phyloP scores from a whole-genome alignment of 2,888 invertebrate species.

The Conistra vaccinii region DNA sequence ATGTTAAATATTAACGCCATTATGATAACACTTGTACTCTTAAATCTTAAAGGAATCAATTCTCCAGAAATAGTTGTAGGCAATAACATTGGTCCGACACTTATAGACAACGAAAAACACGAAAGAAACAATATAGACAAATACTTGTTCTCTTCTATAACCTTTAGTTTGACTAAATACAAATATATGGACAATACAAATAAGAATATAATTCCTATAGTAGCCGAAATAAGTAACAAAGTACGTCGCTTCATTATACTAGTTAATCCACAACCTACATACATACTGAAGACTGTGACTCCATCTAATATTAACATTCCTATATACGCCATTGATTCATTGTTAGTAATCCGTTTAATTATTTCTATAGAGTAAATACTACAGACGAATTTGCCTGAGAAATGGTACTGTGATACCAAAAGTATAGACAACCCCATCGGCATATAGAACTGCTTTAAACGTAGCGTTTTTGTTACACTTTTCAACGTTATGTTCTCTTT shows the following conservation, averaged over 20 bases:
- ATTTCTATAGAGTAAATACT: constrained; percentile 11
- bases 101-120: constrained; percentile 6
- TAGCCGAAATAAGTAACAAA: neutral
- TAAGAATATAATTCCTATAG: constrained; percentile 1
- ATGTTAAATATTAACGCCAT: neutral
- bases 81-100: constrained; percentile 5
- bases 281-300: constrained; percentile 16
- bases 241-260: constrained; percentile 18
- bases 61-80: constrained; percentile 2
- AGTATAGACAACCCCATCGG: neutral
- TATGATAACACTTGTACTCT: constrained; percentile 1
- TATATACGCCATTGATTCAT: constrained; percentile 2
- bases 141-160: constrained; percentile 13
- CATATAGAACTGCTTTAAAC: constrained; percentile 8
- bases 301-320: constrained; percentile 18
- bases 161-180: constrained; percentile 11
- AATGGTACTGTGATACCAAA: neutral
- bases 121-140: neutral
- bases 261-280: constrained; percentile 8
- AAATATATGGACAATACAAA: constrained; percentile 9
- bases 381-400: constrained; percentile 10
- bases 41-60: constrained; percentile 4
- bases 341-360: constrained; percentile 1
- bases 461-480: neutral
- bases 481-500: neutral